Base-by-base conservation (phyloP, 2,888 invertebrate species). In the Troglohyphantes excavatus region DNA sequence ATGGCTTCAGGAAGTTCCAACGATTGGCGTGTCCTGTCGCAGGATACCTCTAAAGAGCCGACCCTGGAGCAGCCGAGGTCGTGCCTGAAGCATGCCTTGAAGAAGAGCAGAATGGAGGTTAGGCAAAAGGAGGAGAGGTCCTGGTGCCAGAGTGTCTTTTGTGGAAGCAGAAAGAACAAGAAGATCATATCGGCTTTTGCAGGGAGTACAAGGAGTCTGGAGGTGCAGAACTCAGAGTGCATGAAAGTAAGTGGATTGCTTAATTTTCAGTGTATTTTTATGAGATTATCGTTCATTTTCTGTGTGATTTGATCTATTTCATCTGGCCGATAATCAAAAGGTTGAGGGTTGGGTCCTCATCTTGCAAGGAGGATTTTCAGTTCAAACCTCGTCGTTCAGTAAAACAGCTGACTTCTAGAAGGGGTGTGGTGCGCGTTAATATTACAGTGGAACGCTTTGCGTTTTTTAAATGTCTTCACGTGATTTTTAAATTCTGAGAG, bases 101-200 rank as follows among this genome's bases (percentile, higher is more conserved):
- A 72, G 0, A 87, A 81, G 29, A 87, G 65, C 46, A 67, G 67
- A 13, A 33, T 75, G 21, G 88, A 82, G 26, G 70, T 43, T 0
- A 27, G 59, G 7, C 27, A 82, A 0, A 76, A 61, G 17, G 67
- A 61, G 59, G 68, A 75, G 1, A 67, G 23, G 9, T 88, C 88
- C 19, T 88, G 88, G 88, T 88, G 88, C 19, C 67, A 68, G 21
- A 82, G 33, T 75, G 65, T 88, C 5, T 82, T 82, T 6, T 88
- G 73, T 21, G 88, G 76, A 6, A 75, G 59, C 43, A 73, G 43
- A 9, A 26, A 59, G 27, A 46, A 63, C 11, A 88, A 88, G 46
- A 75, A 75, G 39, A 76, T 82, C 6, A 39, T 76, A n/a, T 82
- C 88, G 1, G 75, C 67, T 17, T 76, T 88, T 68, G 75, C 68